Evolutionary conservation across 2,888 invertebrate genomes (phyloP).

Genomic region (Habrosyne pyritoides): DNA sequence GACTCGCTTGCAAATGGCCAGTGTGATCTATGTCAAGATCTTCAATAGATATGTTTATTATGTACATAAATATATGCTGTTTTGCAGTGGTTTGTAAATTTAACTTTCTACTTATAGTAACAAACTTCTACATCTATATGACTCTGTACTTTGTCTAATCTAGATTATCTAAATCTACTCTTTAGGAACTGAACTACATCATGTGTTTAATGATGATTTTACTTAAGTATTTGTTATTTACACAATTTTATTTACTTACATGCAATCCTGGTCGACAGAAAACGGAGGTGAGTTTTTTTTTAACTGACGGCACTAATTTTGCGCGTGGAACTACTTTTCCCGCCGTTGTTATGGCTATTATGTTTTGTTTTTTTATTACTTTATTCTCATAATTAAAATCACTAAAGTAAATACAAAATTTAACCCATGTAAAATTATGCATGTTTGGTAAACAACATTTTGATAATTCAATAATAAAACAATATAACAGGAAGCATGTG

Average conservation of each 20-base stretch:
- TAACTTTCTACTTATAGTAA: not conserved
- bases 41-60: too few species aligned
- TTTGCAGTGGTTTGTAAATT: not conserved
- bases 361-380: not conserved
- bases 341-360: not conserved
- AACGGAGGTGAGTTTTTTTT: constrained; percentile 74
- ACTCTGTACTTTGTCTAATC: too few species aligned
- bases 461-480: not conserved
- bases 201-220: constrained; percentile 24
- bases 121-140: not conserved
- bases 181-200: constrained; percentile 12
- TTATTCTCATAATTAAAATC: too few species aligned
- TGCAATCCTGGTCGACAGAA: constrained; percentile 73
- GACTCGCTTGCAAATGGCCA: too few species aligned
- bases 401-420: too few species aligned
- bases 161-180: not conserved
- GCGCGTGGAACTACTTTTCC: constrained; percentile 20
- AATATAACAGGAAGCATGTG: not conserved
- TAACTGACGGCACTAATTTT: constrained; percentile 27
- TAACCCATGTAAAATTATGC: too few species aligned
- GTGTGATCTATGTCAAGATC: too few species aligned
- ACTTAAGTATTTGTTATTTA: constrained; percentile 50
- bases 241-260: constrained; percentile 73
- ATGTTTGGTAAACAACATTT: not conserved
- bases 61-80: not conserved